A percentile compares a stretch with the other conserved stretches of the same genome.
These are phyloP conservation scores for Idaea aversata DNA, from an alignment of 2,888 invertebrate genomes.

Conservation along the genomic window DNA sequence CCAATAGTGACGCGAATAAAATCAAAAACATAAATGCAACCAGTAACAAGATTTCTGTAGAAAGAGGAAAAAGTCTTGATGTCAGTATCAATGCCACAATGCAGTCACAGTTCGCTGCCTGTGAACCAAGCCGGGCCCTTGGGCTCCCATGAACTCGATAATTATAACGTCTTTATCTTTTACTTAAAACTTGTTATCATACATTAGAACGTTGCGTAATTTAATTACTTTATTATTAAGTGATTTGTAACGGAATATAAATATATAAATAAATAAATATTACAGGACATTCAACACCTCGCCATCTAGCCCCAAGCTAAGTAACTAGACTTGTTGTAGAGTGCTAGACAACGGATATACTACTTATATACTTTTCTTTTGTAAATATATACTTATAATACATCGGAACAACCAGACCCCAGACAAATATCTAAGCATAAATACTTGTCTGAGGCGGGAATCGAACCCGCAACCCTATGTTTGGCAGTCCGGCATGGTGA, in stretches of 20 bases:
- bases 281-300: no score
- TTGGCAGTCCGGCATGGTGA: no score
- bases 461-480: no score
- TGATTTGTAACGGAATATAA: neutral
- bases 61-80: constrained; percentile 5
- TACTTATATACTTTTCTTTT: no score
- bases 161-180: constrained; percentile 23
- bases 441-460: no score
- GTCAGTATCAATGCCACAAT: constrained; percentile 31
- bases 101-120: constrained; percentile 58
- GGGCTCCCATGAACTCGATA: constrained; percentile 41
- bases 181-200: neutral
- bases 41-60: neutral
- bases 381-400: no score
- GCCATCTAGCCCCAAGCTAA: no score
- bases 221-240: neutral
- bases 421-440: no score
- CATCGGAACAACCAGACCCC: no score
- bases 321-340: no score
- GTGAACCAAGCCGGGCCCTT: constrained; percentile 45
- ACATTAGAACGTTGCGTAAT: neutral
- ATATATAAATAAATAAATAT: no score
- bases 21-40: neutral
- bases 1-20: neutral
- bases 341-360: no score